These are phyloP conservation scores for Megaceryle alcyon DNA, from an alignment of 2,797 vertebrate genomes.

Conservation along the genomic window DNA sequence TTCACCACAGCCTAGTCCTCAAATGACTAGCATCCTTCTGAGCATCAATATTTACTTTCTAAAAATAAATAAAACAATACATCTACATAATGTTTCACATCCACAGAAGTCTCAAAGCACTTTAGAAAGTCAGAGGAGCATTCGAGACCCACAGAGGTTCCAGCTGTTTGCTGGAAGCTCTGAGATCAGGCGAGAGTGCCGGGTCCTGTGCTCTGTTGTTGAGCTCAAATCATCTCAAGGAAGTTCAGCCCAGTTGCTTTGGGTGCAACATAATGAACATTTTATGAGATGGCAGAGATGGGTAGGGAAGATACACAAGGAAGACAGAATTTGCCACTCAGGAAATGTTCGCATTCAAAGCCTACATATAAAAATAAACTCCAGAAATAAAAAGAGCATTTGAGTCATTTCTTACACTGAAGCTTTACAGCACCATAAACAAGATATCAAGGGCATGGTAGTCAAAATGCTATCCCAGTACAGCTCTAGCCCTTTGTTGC, in stretches of 20 bases:
- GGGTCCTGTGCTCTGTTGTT: not conserved
- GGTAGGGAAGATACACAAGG: not conserved
- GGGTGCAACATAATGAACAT: not conserved
- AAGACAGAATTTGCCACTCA: not conserved
- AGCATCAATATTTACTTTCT: slow-evolving; percentile 2
- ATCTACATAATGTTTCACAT: not conserved
- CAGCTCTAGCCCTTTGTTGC: not conserved
- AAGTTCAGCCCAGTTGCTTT: not conserved
- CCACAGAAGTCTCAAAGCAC: not conserved
- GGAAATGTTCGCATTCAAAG: not conserved
- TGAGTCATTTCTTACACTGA: not conserved
- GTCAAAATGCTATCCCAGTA: not conserved
- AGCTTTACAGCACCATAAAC: not conserved
- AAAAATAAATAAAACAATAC: slow-evolving; percentile 12
- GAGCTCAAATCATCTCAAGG: not conserved
- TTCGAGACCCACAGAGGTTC: not conserved
- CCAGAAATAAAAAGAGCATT: not conserved
- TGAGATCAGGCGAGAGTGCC: not conserved
- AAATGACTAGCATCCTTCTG: not conserved
- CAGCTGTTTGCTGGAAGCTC: not conserved
- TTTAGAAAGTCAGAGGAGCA: not conserved
- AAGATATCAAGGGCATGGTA: not conserved
- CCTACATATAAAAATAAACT: not conserved
- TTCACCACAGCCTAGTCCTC: not conserved
- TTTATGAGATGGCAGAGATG: slow-evolving; percentile 3